Conservation (phyloP, 2,113 vertebrate species). For the Carassius gibelio region DNA sequence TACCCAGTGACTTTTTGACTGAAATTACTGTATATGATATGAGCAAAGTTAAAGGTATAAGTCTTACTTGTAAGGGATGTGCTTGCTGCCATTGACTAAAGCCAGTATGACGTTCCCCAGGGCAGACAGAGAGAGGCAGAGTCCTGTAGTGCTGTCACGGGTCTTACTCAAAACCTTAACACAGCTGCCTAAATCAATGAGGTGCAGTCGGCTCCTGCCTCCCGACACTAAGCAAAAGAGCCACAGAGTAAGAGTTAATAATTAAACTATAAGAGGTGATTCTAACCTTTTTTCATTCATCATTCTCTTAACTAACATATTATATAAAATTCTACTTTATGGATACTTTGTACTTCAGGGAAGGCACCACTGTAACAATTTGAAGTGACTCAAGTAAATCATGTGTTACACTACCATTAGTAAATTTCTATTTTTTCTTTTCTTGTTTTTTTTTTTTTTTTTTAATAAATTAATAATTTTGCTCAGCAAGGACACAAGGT, state of each 20-base stretch:
- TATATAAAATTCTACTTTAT: not conserved
- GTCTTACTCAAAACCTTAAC: slow-evolving; percentile 86
- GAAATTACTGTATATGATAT: not conserved
- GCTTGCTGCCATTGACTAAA: slow-evolving; percentile 98
- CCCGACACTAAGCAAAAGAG: slow-evolving; percentile 85
- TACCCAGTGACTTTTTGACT: not conserved
- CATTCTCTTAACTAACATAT: not conserved
- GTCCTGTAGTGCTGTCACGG: slow-evolving; percentile 81
- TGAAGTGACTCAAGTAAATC: not conserved
- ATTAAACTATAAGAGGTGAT: too few species aligned
- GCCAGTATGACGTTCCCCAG: slow-evolving; percentile 97
- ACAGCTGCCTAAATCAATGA: slow-evolving; percentile 96
- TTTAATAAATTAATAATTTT: not conserved
- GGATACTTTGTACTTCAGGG: too few species aligned
- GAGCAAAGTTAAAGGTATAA: not conserved
- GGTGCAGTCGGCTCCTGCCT: slow-evolving; percentile 94
- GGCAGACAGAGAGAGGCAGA: slow-evolving; percentile 92
- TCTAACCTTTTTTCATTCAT: not conserved
- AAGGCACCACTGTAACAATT: not conserved
- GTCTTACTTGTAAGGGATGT: slow-evolving; percentile 97
- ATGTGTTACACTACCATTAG: not conserved
- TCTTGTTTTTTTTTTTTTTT: not conserved
- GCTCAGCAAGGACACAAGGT: not conserved
- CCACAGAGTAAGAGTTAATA: not conserved
- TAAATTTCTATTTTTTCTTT: not conserved